Percentiles rank a stretch among this genome's conserved stretches.
These are phyloP conservation scores for Hylaeus volcanicus DNA, from an alignment of 1,140 invertebrate species.

Conservation along the genomic window DNA sequence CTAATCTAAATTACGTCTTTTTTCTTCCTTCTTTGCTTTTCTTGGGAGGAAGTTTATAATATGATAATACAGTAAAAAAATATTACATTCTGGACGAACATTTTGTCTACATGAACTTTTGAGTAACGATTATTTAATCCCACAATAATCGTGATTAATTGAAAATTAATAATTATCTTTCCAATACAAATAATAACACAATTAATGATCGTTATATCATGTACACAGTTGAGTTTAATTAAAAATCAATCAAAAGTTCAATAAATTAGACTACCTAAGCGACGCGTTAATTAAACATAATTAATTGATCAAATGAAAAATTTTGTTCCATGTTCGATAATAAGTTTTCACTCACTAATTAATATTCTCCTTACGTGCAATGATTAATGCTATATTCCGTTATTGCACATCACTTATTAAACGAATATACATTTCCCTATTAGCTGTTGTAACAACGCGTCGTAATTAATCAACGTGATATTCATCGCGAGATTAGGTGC, in stretches of 20 bases:
- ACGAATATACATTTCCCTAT: background rate
- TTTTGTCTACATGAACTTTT: background rate
- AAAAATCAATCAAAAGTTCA: background rate
- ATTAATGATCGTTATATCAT: background rate
- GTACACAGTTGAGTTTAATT: background rate
- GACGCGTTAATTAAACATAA: background rate
- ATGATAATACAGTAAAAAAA: slow-evolving; percentile 9
- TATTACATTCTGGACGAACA: slow-evolving; percentile 34
- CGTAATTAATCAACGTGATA: background rate
- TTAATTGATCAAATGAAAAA: background rate
- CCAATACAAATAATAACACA: background rate
- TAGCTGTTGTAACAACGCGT: background rate
- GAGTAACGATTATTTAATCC: background rate
- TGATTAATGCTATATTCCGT: background rate
- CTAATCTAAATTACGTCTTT: background rate
- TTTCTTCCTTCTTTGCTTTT: background rate
- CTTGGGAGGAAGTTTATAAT: slow-evolving; percentile 3
- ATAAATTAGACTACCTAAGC: background rate
- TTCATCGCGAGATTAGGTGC: background rate
- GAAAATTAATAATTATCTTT: background rate
- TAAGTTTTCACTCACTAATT: background rate
- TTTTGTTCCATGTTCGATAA: background rate
- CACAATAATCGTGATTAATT: background rate
- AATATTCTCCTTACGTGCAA: background rate
- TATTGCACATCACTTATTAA: slow-evolving; percentile 20